phyloP scores from a whole-genome alignment of 1,140 invertebrate species.

The Drosophila biarmipes region DNA sequence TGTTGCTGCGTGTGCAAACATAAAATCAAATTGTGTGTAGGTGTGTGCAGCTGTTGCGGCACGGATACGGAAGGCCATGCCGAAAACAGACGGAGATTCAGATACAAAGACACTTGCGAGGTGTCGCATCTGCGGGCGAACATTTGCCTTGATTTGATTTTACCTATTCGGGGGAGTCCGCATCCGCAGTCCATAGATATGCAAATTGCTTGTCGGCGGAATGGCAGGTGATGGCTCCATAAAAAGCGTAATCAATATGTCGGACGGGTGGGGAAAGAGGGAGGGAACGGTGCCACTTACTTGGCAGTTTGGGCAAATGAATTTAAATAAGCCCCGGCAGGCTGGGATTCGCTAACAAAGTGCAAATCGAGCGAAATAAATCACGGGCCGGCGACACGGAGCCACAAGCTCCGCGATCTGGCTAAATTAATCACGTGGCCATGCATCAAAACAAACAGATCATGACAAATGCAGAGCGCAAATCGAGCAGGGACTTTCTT shows the following conservation, averaged over 20 bases:
- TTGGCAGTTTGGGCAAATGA: conserved; percentile 16
- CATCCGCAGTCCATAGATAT: conserved; percentile 55
- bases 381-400: conserved; percentile 36
- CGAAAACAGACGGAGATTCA: conserved; percentile 9
- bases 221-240: conserved; percentile 72
- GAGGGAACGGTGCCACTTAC: conserved; percentile 26
- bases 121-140: conserved; percentile 63
- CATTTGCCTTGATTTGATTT: conserved; percentile 80
- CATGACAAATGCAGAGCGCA: conserved; percentile 74
- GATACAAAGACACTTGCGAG: conserved; percentile 49
- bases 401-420: conserved; percentile 35
- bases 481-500: conserved; percentile 57
- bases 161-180: conserved; percentile 40
- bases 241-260: conserved; percentile 69
- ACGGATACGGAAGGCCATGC: conserved; percentile 30
- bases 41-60: conserved; percentile 60
- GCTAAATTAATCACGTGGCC: conserved; percentile 70
- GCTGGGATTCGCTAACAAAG: conserved; percentile 56
- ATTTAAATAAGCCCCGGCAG: conserved; percentile 12
- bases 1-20: conserved; percentile 82
- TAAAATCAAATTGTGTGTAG: conserved; percentile 80
- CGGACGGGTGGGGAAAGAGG: neutral
- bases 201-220: conserved; percentile 54
- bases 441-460: conserved; percentile 80
- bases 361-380: conserved; percentile 68